Evolutionary conservation across 2,888 invertebrate species (phyloP), one percentile per base, ranked within the genome.

Genomic region (Tenthredo livida): DNA sequence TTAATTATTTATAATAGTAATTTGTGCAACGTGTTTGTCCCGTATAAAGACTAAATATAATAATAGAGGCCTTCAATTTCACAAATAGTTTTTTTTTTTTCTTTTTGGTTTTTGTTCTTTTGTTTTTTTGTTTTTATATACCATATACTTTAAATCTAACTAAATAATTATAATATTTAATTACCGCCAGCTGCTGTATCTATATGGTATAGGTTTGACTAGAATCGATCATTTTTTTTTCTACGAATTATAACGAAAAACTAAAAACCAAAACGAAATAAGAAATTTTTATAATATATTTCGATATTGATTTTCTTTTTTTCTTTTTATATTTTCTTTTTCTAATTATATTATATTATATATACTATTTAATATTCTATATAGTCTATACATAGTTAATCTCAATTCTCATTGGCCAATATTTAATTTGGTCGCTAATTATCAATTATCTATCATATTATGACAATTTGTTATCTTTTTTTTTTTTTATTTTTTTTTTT

Each of bases 371-470:
- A 75, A 75, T 75, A 9, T 9, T 47, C 7, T 84, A 88, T 88
- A 78, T 86, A 85, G 87, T 88, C 61, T 86, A 87, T 86, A 84
- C 86, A 85, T 86, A 87, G 84, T 85, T 86, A 89, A 91, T 89
- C 86, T 90, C 90, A 90, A 91, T 90, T 91, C 90, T 90, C 89
- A 90, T 88, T 90, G 89, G 90, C 90, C 89, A 90, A 90, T 67
- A 67, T 83, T 83, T 47, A 83, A 83, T 67, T 83, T 90, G 89
- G 88, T 88, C 89, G 88, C 88, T 89, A 88, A 89, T 87, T 82
- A 65, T 67, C 15, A 61, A 21, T 40, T 78, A 58, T 54, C 54
- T 78, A 83, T 25, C 15, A 40, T 75, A 15, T 50, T 50, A 77
- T 33, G n/a, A 12, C 25, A 33, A 33, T 78, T 15, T 9, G 47